phyloP scores from a whole-genome alignment of 2,113 vertebrate species.

The Cheirogaleus medius region DNA sequence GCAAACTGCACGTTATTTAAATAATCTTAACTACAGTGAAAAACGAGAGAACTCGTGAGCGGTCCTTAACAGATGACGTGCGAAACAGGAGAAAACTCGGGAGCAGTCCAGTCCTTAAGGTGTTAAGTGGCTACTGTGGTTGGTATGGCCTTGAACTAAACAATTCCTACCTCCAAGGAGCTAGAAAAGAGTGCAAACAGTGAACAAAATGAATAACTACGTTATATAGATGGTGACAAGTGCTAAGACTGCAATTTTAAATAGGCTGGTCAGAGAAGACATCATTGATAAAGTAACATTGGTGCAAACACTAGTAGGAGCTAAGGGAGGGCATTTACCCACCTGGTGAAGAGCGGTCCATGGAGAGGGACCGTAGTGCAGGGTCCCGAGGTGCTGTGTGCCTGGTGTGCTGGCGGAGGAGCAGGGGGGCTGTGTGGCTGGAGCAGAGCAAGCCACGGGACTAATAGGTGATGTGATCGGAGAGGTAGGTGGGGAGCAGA shows the following conservation, averaged over 20 bases:
- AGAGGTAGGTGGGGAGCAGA: not conserved
- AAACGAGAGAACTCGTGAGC: too few species aligned
- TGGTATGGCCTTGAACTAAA: not conserved
- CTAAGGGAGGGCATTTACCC: not conserved
- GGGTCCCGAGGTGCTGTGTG: not conserved
- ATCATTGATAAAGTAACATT: not conserved
- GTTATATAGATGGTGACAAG: not conserved
- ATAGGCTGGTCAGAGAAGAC: not conserved
- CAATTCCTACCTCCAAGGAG: not conserved
- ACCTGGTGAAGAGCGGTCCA: not conserved
- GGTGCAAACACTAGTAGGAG: not conserved
- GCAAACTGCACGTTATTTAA: too few species aligned
- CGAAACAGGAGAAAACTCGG: too few species aligned
- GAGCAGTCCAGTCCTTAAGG: too few species aligned
- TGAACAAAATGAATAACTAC: not conserved
- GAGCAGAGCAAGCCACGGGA: not conserved
- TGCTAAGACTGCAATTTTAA: not conserved
- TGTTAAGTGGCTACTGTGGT: not conserved
- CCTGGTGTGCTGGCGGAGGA: not conserved
- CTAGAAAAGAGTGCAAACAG: not conserved
- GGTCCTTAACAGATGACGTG: too few species aligned
- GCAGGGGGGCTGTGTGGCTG: not conserved
- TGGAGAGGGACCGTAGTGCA: not conserved
- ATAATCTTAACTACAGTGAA: too few species aligned
- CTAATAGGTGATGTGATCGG: not conserved